Conservation (phyloP, 2,113 vertebrate species). For the Kryptolebias marmoratus region DNA sequence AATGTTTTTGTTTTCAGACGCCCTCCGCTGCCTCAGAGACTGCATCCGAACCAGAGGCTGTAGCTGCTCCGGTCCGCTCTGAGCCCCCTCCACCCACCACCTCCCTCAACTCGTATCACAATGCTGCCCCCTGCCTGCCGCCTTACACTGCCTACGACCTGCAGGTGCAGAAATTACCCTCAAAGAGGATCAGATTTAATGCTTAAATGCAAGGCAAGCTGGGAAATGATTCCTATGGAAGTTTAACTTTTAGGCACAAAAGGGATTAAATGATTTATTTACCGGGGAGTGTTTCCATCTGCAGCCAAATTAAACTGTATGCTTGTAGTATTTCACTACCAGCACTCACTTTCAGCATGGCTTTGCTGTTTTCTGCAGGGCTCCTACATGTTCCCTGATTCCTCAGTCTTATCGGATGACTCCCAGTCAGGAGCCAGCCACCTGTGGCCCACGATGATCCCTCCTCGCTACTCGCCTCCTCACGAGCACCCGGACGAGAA, state of each 20-base stretch:
- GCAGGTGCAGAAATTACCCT: conserved; percentile 82
- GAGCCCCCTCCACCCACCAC: conserved; percentile 84
- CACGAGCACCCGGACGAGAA: conserved; percentile 96
- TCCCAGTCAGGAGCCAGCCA: conserved; percentile 93
- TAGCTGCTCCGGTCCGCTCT: conserved; percentile 83
- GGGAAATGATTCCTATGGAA: background rate
- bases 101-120: conserved; percentile 88
- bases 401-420: conserved; percentile 91
- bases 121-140: conserved; percentile 92
- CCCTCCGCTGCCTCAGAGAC: conserved; percentile 85
- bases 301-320: background rate
- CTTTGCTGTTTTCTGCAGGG: conserved; percentile 44
- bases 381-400: conserved; percentile 88
- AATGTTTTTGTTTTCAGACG: conserved; percentile 74
- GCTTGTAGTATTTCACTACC: background rate
- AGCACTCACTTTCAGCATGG: background rate
- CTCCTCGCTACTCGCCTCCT: conserved; percentile 93
- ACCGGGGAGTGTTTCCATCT: too few relatives aligned
- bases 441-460: conserved; percentile 91
- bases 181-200: too few relatives aligned
- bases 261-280: too few relatives aligned
- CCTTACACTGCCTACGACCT: conserved; percentile 95
- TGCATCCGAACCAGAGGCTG: conserved; percentile 88
- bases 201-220: background rate
- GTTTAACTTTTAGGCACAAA: background rate